Evolutionary conservation across 2,888 invertebrate genomes (phyloP), one percentile per base, ranked within the genome.

Genomic region (Lepidonotus clava): DNA sequence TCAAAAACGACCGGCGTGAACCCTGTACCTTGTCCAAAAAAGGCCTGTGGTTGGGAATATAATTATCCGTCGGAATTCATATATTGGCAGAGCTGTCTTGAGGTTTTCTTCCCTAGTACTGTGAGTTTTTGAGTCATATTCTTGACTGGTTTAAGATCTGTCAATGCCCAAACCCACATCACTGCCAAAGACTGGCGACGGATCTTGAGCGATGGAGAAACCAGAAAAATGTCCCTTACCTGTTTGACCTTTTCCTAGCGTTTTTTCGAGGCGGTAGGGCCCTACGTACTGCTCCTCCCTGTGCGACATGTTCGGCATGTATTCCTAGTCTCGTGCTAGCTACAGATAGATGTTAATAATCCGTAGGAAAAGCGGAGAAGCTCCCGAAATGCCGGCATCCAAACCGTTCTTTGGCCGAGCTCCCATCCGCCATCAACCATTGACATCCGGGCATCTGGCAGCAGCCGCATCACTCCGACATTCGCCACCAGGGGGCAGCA

Each of bases 221-320:
- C 71, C 71, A 71, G 71, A 71, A 71, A 71, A 71, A 71, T 71
- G 18, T 34, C 71, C 67, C 95, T 95, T 95, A 99, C 99, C 99
- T 95, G 99, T 99, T 95, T 99, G 99, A 90, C 99, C 99, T 95
- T 99, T 99, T 92, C 99, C 99, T 90, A 99, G 96, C 86, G 99
- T 99, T 95, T 99, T 99, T 95, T 99, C 99, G 95, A 99, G 96
- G 94, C 99, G 96, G 95, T 99, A 99, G 88, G 99, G 99, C 92
- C 99, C 99, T 93, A 99, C 99, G 95, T 98, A 99, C 95, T 98
- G 93, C 84, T 94, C 94, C 77, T 94, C 94, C 87, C 91, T 91
- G 87, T 91, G 91, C 76, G 89, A 88, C 89, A 90, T 90, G 41
- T 38, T 85, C 76, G 32, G 61, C 36, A 84, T 56, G 46, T 71